Evolutionary conservation across 1,140 invertebrate genomes (phyloP).

Genomic region (Drosophila santomea): DNA sequence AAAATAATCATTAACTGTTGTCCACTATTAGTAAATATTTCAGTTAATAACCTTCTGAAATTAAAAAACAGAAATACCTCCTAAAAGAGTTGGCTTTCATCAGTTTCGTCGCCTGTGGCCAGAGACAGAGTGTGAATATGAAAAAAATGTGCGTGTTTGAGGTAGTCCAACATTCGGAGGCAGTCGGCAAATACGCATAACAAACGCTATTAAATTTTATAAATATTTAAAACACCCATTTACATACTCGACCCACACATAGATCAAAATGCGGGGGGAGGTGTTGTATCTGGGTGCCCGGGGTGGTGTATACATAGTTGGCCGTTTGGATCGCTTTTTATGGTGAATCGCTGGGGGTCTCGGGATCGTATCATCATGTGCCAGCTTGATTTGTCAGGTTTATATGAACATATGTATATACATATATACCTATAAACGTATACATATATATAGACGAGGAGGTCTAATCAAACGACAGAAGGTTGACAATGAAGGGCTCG

Average conservation of each 20-base stretch:
- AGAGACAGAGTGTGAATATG: slow-evolving; percentile 67
- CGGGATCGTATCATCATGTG: slow-evolving; percentile 28
- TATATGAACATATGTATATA: too few species aligned
- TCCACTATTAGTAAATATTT: too few species aligned
- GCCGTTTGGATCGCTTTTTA: not conserved
- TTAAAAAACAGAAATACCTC: too few species aligned
- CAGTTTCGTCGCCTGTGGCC: slow-evolving; percentile 27
- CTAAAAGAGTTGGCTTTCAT: not conserved
- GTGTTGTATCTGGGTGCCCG: slow-evolving; percentile 7
- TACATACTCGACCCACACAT: slow-evolving; percentile 60
- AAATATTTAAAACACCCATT: slow-evolving; percentile 78
- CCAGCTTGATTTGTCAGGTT: slow-evolving; percentile 70
- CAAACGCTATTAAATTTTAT: slow-evolving; percentile 78
- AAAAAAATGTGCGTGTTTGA: slow-evolving; percentile 71
- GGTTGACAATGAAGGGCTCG: slow-evolving; percentile 44
- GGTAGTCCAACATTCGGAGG: slow-evolving; percentile 42
- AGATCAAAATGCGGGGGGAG: not conserved
- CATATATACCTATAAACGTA: too few species aligned
- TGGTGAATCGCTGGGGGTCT: slow-evolving; percentile 15
- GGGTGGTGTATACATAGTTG: not conserved
- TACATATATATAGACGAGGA: not conserved
- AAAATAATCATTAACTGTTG: too few species aligned
- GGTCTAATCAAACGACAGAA: slow-evolving; percentile 13
- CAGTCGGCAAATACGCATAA: slow-evolving; percentile 66
- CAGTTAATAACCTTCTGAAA: too few species aligned